Percentiles rank a stretch among this genome's conserved stretches.
Conservation (phyloP, 2,113 vertebrate species). For the Onychorhynchus coronatus region DNA sequence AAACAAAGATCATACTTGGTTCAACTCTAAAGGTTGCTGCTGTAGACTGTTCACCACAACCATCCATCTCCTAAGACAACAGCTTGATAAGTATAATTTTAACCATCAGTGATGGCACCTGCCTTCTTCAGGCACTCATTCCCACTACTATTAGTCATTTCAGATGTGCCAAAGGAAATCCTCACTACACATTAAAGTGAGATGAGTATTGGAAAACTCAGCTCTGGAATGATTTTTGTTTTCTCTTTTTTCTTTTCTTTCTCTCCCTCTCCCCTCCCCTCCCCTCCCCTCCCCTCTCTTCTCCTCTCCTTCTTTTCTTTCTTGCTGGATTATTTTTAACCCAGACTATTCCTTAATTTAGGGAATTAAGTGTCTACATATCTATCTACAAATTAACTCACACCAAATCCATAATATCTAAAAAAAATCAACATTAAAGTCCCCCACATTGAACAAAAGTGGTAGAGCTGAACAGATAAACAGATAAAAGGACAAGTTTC, state of each 20-base stretch:
- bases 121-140: background rate
- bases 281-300: too few species aligned
- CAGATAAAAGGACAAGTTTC: background rate
- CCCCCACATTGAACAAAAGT: background rate
- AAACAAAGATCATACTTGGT: background rate
- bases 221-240: background rate
- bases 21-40: background rate
- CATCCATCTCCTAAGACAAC: background rate
- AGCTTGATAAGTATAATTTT: background rate
- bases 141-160: background rate
- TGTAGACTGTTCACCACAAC: background rate
- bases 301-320: background rate
- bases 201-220: background rate
- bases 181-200: background rate
- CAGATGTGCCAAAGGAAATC: background rate
- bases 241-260: too few species aligned
- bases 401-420: background rate
- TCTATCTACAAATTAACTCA: background rate
- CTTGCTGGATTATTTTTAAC: background rate
- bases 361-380: background rate
- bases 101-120: background rate
- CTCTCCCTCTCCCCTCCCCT: too few species aligned
- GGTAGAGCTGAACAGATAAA: background rate
- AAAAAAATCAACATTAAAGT: background rate
- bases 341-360: background rate